Base-by-base conservation (phyloP, 2,113 vertebrate genomes). In the Carollia perspicillata region DNA sequence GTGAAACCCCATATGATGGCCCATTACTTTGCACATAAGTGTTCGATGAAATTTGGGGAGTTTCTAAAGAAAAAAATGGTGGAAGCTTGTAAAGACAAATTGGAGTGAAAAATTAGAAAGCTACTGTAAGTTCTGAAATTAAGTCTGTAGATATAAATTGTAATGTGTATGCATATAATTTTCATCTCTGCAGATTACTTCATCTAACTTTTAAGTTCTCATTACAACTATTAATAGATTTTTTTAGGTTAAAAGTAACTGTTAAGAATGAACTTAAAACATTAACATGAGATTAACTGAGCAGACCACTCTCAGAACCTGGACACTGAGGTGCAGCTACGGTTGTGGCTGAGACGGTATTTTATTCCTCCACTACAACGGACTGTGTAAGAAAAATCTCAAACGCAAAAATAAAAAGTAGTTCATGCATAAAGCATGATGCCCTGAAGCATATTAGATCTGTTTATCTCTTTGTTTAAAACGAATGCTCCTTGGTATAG, bases 401-500 rank as follows among this genome's bases (percentile, higher is more conserved):
- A 98, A 98, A 98, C 98, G 98, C 98, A 98, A 98, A 98, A 98
- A 98, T 98, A 98, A 98, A 98, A 98, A 98, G 97, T 92, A 97
- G 97, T 98, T 98, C 98, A 99, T 98, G 98, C 98, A 99, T 99
- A 98, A 99, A 98, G 98, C 98, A 98, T 98, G 98, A 98, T 1
- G 98, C 98, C 98, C 98, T 97, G 97, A 98, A 98, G 98, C 98
- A 95, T 98, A 98, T 98, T 98, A 98, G 98, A 98, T 98, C 98
- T 99, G 98, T 98, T 98, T 99, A 98, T 98, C 98, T 98, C 98
- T 98, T 97, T 98, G 98, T 98, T 98, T 98, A 98, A 98, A 98
- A 98, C 10, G 98, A 98, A 96, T 93, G 0, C 96, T 98, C 98
- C 98, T 98, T 98, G 97, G 95, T 98, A 97, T 97, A 97, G 98